phyloP scores from a whole-genome alignment of 2,113 vertebrate species.

The Pelodiscus sinensis region DNA sequence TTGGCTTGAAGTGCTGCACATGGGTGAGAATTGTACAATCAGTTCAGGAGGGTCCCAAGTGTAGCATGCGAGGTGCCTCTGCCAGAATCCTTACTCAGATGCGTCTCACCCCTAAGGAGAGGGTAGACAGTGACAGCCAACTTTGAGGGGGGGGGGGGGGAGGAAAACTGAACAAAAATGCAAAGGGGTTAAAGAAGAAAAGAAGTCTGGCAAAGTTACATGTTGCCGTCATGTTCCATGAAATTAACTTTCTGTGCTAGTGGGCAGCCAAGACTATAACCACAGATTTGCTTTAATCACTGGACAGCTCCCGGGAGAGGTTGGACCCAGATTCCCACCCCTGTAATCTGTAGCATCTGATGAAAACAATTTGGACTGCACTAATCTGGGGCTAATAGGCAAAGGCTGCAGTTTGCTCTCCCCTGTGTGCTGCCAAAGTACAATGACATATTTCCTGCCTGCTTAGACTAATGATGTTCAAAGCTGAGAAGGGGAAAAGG shows the following conservation, averaged over 20 bases:
- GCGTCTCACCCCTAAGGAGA: conserved; percentile 36
- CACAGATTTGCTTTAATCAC: conserved; percentile 76
- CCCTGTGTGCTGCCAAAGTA: conserved; percentile 64
- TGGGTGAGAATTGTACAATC: not conserved
- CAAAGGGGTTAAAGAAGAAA: conserved; percentile 55
- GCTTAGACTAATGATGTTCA: conserved; percentile 61
- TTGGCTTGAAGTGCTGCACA: conserved; percentile 17
- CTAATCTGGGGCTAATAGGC: conserved; percentile 70
- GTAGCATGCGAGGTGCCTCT: conserved; percentile 41
- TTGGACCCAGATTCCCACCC: conserved; percentile 69
- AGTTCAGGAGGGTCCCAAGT: conserved; percentile 13
- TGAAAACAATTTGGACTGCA: conserved; percentile 78
- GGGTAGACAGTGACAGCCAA: conserved; percentile 50
- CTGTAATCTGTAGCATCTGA: conserved; percentile 72
- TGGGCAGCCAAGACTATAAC: conserved; percentile 68
- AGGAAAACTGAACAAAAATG: conserved; percentile 4
- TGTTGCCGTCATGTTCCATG: conserved; percentile 67
- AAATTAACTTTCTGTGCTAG: conserved; percentile 70
- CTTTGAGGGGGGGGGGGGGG: conserved; percentile 27
- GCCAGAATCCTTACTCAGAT: conserved; percentile 26
- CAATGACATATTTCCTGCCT: conserved; percentile 67
- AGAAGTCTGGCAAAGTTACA: conserved; percentile 46
- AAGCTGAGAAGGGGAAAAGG: conserved; percentile 44
- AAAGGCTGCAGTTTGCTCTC: conserved; percentile 40
- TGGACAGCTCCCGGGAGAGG: conserved; percentile 73